A percentile compares a stretch with the other conserved stretches of the same genome.
These are phyloP conservation scores for Cherax quadricarinatus DNA, from an alignment of 1,140 invertebrate genomes.

Conservation along the genomic window DNA sequence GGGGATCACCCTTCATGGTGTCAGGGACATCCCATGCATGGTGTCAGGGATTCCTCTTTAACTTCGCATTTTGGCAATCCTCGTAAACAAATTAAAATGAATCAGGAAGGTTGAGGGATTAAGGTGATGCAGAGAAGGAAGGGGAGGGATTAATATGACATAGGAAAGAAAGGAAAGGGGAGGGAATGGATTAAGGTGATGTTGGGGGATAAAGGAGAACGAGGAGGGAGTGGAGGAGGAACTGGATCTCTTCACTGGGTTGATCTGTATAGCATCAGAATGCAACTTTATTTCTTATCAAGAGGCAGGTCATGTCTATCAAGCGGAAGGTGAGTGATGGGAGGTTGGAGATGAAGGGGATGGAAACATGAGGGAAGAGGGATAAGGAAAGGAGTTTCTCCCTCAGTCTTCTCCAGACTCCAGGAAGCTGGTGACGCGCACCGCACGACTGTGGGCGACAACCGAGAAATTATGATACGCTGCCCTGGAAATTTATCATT, in stretches of 20 bases:
- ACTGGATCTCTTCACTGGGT: too few relatives aligned
- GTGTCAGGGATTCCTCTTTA: too few relatives aligned
- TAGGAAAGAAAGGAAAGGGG: background rate
- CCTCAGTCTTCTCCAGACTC: too few relatives aligned
- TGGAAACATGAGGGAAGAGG: background rate
- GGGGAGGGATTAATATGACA: background rate
- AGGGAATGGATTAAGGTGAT: background rate
- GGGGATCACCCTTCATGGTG: too few relatives aligned
- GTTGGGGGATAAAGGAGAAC: background rate
- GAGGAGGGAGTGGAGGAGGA: background rate
- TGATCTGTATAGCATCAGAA: too few relatives aligned
- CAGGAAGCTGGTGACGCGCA: background rate
- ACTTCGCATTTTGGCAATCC: too few relatives aligned
- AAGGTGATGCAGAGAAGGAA: background rate
- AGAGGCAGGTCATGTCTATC: too few relatives aligned
- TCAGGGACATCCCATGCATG: too few relatives aligned
- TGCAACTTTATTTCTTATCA: too few relatives aligned
- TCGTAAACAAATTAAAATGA: too few relatives aligned
- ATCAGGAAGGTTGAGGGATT: background rate
- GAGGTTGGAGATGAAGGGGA: too few relatives aligned
- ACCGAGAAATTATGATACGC: slow-evolving; percentile 2
- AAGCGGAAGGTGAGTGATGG: too few relatives aligned
- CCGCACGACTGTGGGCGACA: background rate
- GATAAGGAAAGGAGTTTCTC: background rate
- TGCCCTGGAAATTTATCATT: background rate